phyloP scores from a whole-genome alignment of 2,797 vertebrate species.

The Philypnodon macrostomus region DNA sequence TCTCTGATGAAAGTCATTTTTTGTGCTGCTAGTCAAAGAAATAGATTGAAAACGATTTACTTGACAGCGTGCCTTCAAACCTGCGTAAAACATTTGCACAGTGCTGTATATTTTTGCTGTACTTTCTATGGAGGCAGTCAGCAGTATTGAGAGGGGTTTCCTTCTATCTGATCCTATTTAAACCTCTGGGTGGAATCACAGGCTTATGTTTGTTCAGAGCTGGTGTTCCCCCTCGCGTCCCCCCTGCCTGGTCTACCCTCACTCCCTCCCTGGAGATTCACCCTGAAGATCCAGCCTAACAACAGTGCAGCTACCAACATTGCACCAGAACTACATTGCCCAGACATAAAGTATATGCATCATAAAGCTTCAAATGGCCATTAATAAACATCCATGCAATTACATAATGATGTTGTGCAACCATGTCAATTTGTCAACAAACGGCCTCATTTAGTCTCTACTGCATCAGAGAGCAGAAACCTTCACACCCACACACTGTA shows the following conservation, averaged over 20 bases:
- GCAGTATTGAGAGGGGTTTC: conserved; percentile 32
- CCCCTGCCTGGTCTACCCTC: conserved; percentile 12
- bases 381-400: background rate
- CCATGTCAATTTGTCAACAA: conserved; percentile 29
- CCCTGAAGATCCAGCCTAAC: conserved; percentile 23
- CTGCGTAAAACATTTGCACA: no score
- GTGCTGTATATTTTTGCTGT: no score
- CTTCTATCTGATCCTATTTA: conserved; percentile 47
- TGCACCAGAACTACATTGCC: conserved; percentile 29
- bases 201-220: conserved; percentile 20
- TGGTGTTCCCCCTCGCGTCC: conserved; percentile 21
- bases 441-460: conserved; percentile 15
- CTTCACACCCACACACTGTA: conserved; percentile 22
- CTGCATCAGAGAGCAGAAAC: conserved; percentile 34
- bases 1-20: no score
- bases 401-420: conserved; percentile 46
- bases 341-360: conserved; percentile 31
- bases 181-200: conserved; percentile 45
- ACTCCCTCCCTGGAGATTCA: conserved; percentile 33
- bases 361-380: background rate
- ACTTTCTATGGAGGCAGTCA: conserved; percentile 1
- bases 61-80: no score
- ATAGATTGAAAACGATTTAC: no score
- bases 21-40: no score
- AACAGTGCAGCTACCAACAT: conserved; percentile 35